Conservation (phyloP, 2,113 vertebrate genomes). For the Percopsis transmontana region DNA sequence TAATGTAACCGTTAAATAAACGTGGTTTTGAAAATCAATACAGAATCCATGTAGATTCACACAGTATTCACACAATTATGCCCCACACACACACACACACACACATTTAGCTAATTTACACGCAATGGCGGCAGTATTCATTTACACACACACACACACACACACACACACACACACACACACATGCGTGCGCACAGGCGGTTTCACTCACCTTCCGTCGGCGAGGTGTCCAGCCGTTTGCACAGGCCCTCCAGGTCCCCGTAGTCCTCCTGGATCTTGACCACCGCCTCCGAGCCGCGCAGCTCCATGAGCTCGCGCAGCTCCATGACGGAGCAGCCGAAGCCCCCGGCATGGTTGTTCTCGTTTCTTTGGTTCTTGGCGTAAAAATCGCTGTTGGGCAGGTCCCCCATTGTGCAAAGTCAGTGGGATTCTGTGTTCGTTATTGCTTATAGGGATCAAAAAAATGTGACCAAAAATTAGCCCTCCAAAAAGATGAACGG, state of each 20-base stretch:
- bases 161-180: constrained; percentile 9
- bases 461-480: background rate
- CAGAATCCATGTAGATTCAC: background rate
- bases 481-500: background rate
- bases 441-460: constrained; percentile 67
- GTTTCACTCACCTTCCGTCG: constrained; percentile 93
- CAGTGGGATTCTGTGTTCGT: constrained; percentile 57
- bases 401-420: constrained; percentile 91
- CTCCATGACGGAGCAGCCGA: constrained; percentile 92
- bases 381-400: constrained; percentile 99
- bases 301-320: constrained; percentile 98
- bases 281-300: constrained; percentile 92
- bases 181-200: background rate
- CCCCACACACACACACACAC: background rate
- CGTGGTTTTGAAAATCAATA: background rate
- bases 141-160: constrained; percentile 6
- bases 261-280: constrained; percentile 96
- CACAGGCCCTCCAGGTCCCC: constrained; percentile 93
- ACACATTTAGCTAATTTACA: background rate
- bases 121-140: background rate
- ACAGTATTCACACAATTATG: background rate
- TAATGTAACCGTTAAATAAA: background rate
- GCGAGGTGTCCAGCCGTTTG: constrained; percentile 91
- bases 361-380: constrained; percentile 99
- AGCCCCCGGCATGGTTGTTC: constrained; percentile 86